Base-by-base conservation (phyloP, 2,113 vertebrate genomes). In the Oplegnathus fasciatus region DNA sequence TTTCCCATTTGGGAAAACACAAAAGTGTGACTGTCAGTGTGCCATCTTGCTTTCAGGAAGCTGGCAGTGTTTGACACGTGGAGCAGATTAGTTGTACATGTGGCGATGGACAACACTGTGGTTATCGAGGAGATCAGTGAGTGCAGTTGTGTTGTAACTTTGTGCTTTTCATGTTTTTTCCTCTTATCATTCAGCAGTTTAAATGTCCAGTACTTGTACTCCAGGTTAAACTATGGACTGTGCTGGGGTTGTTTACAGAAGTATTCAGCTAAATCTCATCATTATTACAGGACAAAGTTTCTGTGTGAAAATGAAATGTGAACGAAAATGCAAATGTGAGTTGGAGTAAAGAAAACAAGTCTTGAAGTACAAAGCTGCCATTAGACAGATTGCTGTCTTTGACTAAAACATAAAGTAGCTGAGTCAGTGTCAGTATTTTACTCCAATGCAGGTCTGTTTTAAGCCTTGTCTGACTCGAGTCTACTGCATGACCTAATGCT, bases 91-190 rank as follows among this genome's bases (percentile, higher is more conserved):
- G 97, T 98, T 6, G 97, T 99, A 1, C 98, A 99, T 24, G 96
- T 99, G 92, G 98, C 98, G 0, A 99, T 99, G 98, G 98, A 99
- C 94, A 99, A 99, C 96, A 99, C 98, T 0, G 98, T 99, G 88
- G 97, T 99, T 93, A 99, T 98, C 89, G 97, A 98, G 83, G 98
- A 99, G 80, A 99, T 99, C 93, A 94, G 98, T 99, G 94, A 98
- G 98, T 98, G 68, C 54, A 57, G 62, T 34, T n/a, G n/a, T n/a
- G n/a, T n/a, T n/a, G n/a, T 37, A 68, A 58, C 62, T 44, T 57
- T 22, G 40, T 58, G 17, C n/a, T 50, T 82, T 28, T 8, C 34
- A 13, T 2, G 6, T 48, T 54, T 30, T 64, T 44, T 58, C 2
- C n/a, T 48, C 30, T 69, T 66, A 18, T 64, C 24, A 28, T 65